These are phyloP conservation scores for Hedychridium roseum DNA, from an alignment of 2,888 invertebrate genomes.

Conservation along the genomic window DNA sequence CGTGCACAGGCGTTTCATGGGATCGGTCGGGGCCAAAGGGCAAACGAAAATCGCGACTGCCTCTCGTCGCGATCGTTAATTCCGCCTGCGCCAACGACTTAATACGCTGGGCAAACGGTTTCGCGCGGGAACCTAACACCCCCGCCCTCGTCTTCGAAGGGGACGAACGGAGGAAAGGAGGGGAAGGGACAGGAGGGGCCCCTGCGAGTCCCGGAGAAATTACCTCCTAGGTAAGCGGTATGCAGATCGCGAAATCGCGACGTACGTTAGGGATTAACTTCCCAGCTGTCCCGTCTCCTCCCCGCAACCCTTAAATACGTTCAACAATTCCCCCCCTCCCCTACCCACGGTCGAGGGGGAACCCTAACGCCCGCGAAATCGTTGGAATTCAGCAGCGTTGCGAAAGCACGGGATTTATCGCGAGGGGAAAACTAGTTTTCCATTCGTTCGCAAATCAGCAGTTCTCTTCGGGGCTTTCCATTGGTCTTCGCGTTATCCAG, in stretches of 20 bases:
- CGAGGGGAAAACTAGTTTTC: too few species aligned
- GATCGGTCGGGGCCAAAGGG: slow-evolving; percentile 15
- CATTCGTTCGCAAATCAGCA: too few species aligned
- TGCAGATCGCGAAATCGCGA: slow-evolving; percentile 57
- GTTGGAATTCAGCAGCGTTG: too few species aligned
- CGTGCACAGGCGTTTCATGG: slow-evolving; percentile 12
- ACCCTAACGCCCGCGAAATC: too few species aligned
- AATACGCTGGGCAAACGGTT: slow-evolving; percentile 53
- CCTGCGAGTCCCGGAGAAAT: slow-evolving; percentile 43
- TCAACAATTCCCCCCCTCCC: too few species aligned
- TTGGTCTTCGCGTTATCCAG: too few species aligned
- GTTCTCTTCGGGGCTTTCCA: too few species aligned
- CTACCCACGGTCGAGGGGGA: too few species aligned
- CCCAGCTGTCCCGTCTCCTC: slow-evolving; percentile 20
- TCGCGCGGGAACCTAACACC: slow-evolving; percentile 20
- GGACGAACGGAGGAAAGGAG: background rate
- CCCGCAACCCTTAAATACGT: too few species aligned
- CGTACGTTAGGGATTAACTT: slow-evolving; percentile 53
- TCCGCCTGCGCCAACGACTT: slow-evolving; percentile 44
- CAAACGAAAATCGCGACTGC: slow-evolving; percentile 39
- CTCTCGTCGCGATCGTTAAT: slow-evolving; percentile 44
- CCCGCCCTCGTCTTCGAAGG: too few species aligned
- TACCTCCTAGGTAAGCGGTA: slow-evolving; percentile 51
- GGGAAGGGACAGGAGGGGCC: slow-evolving; percentile 9
- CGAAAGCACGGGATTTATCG: too few species aligned